These are phyloP conservation scores for Coelopa pilipes DNA, from an alignment of 2,888 invertebrate genomes.

Conservation along the genomic window DNA sequence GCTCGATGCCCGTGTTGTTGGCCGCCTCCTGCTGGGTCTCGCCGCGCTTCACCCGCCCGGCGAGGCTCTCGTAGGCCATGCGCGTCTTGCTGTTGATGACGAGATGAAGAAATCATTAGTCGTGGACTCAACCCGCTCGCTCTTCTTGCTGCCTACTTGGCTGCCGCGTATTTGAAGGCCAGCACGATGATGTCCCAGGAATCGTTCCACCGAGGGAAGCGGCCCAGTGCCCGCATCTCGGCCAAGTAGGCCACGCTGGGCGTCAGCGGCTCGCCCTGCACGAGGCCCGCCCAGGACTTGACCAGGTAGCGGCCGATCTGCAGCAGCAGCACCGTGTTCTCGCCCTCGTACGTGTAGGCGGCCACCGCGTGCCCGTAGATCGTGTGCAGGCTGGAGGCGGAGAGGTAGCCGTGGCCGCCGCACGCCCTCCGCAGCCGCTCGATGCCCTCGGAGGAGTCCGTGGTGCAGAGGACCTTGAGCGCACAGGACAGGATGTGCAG, in stretches of 20 bases:
- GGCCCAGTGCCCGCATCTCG: constrained; percentile 42
- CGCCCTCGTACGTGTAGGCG: constrained; percentile 94
- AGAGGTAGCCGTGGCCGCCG: constrained; percentile 96
- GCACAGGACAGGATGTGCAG: constrained; percentile 87
- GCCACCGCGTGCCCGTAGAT: constrained; percentile 86
- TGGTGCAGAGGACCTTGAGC: constrained; percentile 84
- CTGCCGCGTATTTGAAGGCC: constrained; percentile 62
- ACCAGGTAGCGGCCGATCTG: constrained; percentile 88
- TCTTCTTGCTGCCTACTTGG: constrained; percentile 40
- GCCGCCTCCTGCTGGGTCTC: constrained; percentile 80
- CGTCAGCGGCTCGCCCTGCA: constrained; percentile 71
- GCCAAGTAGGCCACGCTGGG: constrained; percentile 77
- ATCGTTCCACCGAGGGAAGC: constrained; percentile 57
- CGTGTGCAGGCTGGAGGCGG: constrained; percentile 83
- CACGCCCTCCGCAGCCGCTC: constrained; percentile 90
- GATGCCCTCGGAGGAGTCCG: constrained; percentile 77
- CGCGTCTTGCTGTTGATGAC: constrained; percentile 73
- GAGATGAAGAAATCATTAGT: background rate
- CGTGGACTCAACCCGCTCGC: background rate
- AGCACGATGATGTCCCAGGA: constrained; percentile 64
- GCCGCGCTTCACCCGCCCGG: constrained; percentile 73
- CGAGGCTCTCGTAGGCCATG: constrained; percentile 75
- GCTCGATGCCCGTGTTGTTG: constrained; percentile 84
- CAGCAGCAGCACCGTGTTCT: constrained; percentile 91
- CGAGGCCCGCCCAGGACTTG: constrained; percentile 78